Percentiles rank a stretch among this genome's conserved stretches.
Evolutionary conservation across 2,113 vertebrate species (phyloP).

Genomic region (Clarias macrocephalus): DNA sequence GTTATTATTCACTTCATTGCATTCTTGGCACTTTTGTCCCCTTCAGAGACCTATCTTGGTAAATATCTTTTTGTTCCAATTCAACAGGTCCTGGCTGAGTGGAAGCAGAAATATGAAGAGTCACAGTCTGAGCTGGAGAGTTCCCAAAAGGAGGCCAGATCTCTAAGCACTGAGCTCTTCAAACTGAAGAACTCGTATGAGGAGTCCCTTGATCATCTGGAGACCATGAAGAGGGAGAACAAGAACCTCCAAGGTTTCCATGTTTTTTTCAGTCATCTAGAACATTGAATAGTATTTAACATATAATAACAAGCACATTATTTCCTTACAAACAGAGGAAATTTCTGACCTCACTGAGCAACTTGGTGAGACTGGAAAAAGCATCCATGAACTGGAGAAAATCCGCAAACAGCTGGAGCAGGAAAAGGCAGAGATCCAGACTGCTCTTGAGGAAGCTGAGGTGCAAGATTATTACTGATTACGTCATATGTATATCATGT

Average conservation of each 20-base stretch:
- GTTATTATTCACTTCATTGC: conserved; percentile 44
- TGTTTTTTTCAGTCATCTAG: neutral
- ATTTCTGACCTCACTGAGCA: conserved; percentile 70
- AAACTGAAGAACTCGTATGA: conserved; percentile 72
- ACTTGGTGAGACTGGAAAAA: conserved; percentile 67
- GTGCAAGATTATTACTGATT: conserved; percentile 33
- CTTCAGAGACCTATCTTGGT: no score
- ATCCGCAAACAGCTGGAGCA: conserved; percentile 66
- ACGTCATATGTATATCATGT: no score
- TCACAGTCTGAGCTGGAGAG: conserved; percentile 66
- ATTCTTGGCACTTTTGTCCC: neutral
- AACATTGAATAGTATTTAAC: neutral
- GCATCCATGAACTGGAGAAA: conserved; percentile 68
- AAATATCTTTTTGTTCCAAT: no score
- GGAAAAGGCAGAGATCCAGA: conserved; percentile 67
- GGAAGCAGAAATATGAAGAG: conserved; percentile 72
- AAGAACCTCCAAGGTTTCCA: conserved; percentile 67
- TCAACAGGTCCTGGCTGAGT: conserved; percentile 65
- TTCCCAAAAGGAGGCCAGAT: conserved; percentile 66
- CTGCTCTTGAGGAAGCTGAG: conserved; percentile 69
- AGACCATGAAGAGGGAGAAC: conserved; percentile 69
- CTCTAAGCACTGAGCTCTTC: conserved; percentile 68
- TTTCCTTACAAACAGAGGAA: conserved; percentile 59
- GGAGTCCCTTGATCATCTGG: conserved; percentile 67
- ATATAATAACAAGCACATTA: neutral